phyloP scores from a whole-genome alignment of 2,113 vertebrate genomes.

The Serilophus lunatus region DNA sequence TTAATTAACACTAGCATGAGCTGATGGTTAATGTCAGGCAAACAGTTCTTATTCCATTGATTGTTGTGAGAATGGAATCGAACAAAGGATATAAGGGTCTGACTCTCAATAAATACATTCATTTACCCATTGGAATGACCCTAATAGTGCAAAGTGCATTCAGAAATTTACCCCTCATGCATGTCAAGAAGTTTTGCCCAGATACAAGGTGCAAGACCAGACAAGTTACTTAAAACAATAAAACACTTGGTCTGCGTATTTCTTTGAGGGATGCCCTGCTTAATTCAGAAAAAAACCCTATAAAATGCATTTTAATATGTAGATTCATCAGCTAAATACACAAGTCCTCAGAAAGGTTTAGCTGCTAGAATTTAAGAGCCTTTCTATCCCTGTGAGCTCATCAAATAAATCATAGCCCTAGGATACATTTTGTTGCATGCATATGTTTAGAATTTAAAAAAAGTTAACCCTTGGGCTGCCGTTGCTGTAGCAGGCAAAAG shows the following conservation, averaged over 20 bases:
- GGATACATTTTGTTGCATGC: background rate
- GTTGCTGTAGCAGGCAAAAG: background rate
- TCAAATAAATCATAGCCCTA: constrained; percentile 15
- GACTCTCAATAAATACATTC: background rate
- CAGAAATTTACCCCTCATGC: background rate
- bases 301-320: background rate
- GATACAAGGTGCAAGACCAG: background rate
- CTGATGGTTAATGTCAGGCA: background rate
- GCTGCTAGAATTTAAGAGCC: constrained; percentile 1
- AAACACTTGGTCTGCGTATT: background rate
- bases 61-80: background rate
- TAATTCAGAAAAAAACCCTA: background rate
- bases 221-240: background rate
- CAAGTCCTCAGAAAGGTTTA: background rate
- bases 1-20: background rate
- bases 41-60: background rate
- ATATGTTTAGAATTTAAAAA: constrained; percentile 9
- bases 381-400: constrained; percentile 6
- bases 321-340: background rate
- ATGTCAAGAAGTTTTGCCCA: background rate
- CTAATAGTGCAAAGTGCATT: background rate
- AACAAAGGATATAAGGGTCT: background rate
- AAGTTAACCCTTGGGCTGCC: constrained; percentile 13
- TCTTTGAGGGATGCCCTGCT: background rate
- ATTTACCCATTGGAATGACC: background rate